Evolutionary conservation across 2,797 vertebrate genomes (phyloP).

Genomic region (Vespertilio murinus): DNA sequence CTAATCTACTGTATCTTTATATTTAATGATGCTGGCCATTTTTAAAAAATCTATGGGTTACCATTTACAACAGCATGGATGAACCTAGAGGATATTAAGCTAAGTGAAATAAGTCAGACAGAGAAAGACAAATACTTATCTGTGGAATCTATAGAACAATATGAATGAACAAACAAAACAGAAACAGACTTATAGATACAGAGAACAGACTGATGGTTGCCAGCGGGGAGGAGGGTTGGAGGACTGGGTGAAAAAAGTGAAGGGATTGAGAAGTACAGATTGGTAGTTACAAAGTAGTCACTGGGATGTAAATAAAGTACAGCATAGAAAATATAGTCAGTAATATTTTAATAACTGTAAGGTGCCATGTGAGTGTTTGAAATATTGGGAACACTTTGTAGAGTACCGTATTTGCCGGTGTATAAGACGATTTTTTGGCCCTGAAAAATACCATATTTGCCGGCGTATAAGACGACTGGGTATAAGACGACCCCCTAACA

Average conservation of each 20-base stretch:
- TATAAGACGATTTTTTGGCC: too few species aligned
- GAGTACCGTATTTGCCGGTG: too few species aligned
- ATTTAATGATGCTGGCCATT: background rate
- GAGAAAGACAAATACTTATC: background rate
- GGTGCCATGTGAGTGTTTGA: background rate
- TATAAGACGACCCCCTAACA: too few species aligned
- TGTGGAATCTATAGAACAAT: background rate
- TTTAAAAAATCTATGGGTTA: background rate
- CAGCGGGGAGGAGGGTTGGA: background rate
- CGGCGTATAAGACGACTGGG: too few species aligned
- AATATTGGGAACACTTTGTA: background rate
- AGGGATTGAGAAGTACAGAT: background rate
- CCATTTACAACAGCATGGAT: background rate
- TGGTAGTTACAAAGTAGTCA: background rate
- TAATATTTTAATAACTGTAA: background rate
- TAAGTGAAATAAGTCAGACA: background rate
- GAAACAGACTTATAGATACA: background rate
- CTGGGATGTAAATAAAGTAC: background rate
- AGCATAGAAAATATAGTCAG: background rate
- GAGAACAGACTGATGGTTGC: background rate
- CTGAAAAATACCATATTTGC: too few species aligned
- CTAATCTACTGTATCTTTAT: background rate
- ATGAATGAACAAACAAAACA: background rate
- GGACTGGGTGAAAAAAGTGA: background rate
- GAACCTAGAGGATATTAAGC: background rate